Conservation (phyloP, 1,140 invertebrate genomes). For the Leptonema lineaticorne region DNA sequence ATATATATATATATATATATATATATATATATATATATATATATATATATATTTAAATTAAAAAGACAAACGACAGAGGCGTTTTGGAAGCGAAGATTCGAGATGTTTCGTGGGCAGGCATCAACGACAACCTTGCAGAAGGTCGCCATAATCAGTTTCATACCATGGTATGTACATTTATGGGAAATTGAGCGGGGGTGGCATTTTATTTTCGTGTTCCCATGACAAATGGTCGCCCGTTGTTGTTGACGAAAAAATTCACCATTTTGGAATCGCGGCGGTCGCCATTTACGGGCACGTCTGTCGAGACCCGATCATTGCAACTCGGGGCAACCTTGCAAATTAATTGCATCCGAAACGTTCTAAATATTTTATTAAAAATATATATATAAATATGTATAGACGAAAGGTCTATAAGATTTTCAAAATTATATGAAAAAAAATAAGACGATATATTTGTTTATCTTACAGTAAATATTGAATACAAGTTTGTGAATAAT, state of each 20-base stretch:
- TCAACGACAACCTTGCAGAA: constrained; percentile 24
- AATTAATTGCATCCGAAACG: too few relatives aligned
- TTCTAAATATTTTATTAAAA: too few relatives aligned
- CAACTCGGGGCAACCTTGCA: not conserved
- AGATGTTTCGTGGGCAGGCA: not conserved
- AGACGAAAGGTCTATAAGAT: too few relatives aligned
- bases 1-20: too few relatives aligned
- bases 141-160: not conserved
- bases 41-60: too few relatives aligned
- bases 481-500: too few relatives aligned
- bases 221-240: not conserved
- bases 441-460: too few relatives aligned
- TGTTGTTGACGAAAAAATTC: not conserved
- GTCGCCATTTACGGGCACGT: constrained; percentile 4
- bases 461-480: too few relatives aligned
- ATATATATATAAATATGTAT: too few relatives aligned
- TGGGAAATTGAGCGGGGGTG: not conserved
- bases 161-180: not conserved
- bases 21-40: too few relatives aligned
- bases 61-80: too few relatives aligned
- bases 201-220: constrained; percentile 3
- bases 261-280: not conserved
- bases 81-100: not conserved
- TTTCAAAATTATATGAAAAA: too few relatives aligned
- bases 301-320: not conserved